Percentiles rank a stretch among this genome's conserved stretches.
Conservation (phyloP, 2,888 invertebrate species). For the Didymodactylos carnosus region DNA sequence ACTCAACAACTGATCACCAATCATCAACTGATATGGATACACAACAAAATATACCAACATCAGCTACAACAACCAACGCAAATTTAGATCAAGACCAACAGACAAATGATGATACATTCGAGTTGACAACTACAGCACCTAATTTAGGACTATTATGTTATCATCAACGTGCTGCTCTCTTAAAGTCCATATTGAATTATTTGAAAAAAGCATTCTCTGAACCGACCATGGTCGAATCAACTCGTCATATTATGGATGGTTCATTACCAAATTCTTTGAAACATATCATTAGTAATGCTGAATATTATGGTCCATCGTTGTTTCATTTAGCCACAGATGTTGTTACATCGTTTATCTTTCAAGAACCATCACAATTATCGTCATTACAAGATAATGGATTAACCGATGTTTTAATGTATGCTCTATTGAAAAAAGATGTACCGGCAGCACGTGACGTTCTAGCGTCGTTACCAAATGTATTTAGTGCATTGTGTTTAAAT, state of each 20-base stretch:
- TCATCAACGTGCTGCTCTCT: slow-evolving; percentile 58
- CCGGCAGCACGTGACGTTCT: slow-evolving; percentile 43
- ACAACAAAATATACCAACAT: background rate
- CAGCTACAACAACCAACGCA: too few species aligned
- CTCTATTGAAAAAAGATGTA: slow-evolving; percentile 59
- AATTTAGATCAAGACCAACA: too few species aligned
- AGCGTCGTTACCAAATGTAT: slow-evolving; percentile 49
- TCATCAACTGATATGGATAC: slow-evolving; percentile 7
- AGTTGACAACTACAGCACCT: background rate
- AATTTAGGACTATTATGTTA: slow-evolving; percentile 38
- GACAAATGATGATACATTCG: background rate
- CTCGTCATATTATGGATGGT: slow-evolving; percentile 48
- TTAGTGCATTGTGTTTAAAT: slow-evolving; percentile 60
- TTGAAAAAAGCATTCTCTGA: slow-evolving; percentile 59
- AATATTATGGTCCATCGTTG: slow-evolving; percentile 66
- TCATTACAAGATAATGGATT: slow-evolving; percentile 65
- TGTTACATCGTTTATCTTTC: slow-evolving; percentile 55
- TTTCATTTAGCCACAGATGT: slow-evolving; percentile 57
- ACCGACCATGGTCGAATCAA: slow-evolving; percentile 12
- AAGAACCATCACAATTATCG: slow-evolving; percentile 59
- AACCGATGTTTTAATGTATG: slow-evolving; percentile 62
- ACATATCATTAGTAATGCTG: slow-evolving; percentile 62
- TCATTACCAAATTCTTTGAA: slow-evolving; percentile 56
- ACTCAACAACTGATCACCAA: background rate
- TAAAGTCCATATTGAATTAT: slow-evolving; percentile 71